A percentile compares a stretch with the other conserved stretches of the same genome.
These are phyloP conservation scores for Orientallactaga sibirica DNA, from an alignment of 2,797 vertebrate genomes.

Conservation along the genomic window DNA sequence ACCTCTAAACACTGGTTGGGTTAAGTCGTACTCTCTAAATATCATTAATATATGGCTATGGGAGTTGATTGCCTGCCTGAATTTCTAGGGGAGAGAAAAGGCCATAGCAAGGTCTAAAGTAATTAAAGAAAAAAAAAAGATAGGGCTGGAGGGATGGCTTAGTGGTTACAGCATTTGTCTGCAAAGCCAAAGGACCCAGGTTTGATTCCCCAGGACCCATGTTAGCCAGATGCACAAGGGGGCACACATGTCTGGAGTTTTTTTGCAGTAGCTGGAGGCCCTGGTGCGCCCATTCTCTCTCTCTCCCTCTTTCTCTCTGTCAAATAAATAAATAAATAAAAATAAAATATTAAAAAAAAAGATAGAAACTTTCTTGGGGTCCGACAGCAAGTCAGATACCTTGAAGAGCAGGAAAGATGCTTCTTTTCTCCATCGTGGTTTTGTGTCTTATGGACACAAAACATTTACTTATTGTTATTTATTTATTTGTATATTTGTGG, in stretches of 20 bases:
- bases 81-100: neutral
- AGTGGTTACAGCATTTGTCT: too few relatives aligned
- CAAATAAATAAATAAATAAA: too few relatives aligned
- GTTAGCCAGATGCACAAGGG: too few relatives aligned
- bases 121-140: neutral
- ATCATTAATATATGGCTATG: neutral
- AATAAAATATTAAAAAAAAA: too few relatives aligned
- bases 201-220: too few relatives aligned
- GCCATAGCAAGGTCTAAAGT: neutral
- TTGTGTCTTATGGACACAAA: neutral
- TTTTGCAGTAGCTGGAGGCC: too few relatives aligned
- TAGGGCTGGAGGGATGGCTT: too few relatives aligned
- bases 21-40: neutral
- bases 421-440: neutral
- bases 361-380: neutral
- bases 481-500: too few relatives aligned
- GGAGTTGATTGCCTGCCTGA: neutral
- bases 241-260: too few relatives aligned
- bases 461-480: neutral
- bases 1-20: neutral
- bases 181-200: too few relatives aligned
- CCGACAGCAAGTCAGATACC: neutral
- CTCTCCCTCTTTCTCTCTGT: too few relatives aligned
- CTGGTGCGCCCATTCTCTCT: too few relatives aligned
- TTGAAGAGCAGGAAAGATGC: rapidly evolving